These are phyloP conservation scores for Molossus molossus DNA, from an alignment of 2,797 vertebrate species.

Conservation along the genomic window DNA sequence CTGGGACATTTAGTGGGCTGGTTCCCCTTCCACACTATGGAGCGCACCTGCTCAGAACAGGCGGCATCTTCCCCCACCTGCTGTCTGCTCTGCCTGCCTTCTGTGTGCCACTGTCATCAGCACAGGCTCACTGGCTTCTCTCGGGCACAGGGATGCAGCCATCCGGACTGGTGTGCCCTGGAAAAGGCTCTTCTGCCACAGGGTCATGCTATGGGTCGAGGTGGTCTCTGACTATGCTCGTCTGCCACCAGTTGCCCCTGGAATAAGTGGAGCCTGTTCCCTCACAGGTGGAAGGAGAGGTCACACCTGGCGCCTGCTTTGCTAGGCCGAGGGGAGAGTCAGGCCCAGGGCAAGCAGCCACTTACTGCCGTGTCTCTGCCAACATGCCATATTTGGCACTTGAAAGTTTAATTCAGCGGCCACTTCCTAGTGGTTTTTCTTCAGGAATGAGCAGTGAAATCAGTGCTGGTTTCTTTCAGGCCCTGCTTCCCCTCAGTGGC, in stretches of 20 bases:
- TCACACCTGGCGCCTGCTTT: background rate
- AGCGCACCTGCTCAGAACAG: background rate
- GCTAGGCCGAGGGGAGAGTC: background rate
- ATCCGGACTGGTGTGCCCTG: background rate
- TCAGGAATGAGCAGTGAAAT: background rate
- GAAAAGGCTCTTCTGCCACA: background rate
- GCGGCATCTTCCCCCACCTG: background rate
- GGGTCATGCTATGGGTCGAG: background rate
- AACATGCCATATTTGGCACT: background rate
- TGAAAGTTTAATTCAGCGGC: background rate
- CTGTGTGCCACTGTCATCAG: background rate
- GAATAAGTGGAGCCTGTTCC: background rate
- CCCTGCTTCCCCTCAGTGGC: background rate
- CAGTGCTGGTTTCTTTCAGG: background rate
- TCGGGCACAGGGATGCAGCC: background rate
- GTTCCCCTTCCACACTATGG: background rate
- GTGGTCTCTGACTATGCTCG: background rate
- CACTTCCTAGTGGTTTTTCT: background rate
- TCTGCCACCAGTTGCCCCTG: background rate
- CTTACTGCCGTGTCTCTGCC: background rate
- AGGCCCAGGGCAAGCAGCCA: background rate
- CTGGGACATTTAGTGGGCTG: background rate
- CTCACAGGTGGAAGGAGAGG: background rate
- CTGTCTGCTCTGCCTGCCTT: fast-evolving
- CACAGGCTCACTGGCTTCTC: background rate